Conservation (phyloP, 2,113 vertebrate species). For the Colinus virginianus region DNA sequence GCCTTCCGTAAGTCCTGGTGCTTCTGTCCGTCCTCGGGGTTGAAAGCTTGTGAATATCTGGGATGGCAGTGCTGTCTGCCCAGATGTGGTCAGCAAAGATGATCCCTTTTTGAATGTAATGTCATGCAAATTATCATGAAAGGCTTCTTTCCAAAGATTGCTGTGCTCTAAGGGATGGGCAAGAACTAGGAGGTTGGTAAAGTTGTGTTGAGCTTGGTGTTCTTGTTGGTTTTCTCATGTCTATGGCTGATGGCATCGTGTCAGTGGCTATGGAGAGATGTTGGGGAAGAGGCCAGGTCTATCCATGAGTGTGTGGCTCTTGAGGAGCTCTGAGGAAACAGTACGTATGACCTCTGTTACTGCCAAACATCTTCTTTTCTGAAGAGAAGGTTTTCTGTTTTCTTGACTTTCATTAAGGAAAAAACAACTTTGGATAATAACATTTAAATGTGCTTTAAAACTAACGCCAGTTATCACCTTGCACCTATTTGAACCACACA, state of each 20-base stretch:
- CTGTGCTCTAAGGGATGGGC: neutral
- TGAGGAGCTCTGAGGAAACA: neutral
- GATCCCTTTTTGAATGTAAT: neutral
- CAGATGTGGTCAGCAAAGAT: rapidly evolving
- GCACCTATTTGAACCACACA: conserved; percentile 42
- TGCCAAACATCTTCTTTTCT: neutral
- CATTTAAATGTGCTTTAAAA: conserved; percentile 13
- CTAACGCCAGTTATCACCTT: conserved; percentile 34
- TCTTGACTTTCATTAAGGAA: neutral
- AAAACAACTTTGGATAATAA: neutral
- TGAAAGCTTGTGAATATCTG: rapidly evolving
- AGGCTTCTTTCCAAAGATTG: neutral
- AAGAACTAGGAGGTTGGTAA: neutral
- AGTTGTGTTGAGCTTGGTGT: neutral
- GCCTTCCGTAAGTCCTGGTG: conserved; percentile 90
- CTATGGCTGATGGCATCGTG: neutral
- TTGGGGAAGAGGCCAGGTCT: neutral
- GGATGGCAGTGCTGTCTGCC: neutral
- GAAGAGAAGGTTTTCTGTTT: neutral
- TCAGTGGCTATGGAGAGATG: neutral
- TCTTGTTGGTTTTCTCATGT: neutral
- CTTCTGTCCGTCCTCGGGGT: neutral
- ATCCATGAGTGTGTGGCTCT: neutral
- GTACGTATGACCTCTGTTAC: neutral
- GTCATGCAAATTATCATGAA: neutral